phyloP scores from a whole-genome alignment of 1,140 invertebrate species.

The Camponotus floridanus region DNA sequence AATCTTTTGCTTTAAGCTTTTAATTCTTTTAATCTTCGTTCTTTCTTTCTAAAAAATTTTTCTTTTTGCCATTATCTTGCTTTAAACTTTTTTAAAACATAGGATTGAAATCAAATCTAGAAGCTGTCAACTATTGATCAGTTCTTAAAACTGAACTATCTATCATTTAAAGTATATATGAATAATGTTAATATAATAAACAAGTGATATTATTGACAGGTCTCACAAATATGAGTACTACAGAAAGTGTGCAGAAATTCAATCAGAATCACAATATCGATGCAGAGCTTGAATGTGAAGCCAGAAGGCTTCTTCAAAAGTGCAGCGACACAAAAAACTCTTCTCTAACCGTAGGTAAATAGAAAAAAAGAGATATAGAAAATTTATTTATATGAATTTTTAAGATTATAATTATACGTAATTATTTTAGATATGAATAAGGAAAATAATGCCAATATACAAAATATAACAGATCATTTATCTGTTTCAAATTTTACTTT shows the following conservation, averaged over 20 bases:
- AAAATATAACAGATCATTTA: constrained; percentile 44
- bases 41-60: no score
- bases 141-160: no score
- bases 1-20: no score
- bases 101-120: no score
- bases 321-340: constrained; percentile 66
- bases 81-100: no score
- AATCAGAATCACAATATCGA: constrained; percentile 60
- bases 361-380: constrained; percentile 35
- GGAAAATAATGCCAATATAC: constrained; percentile 69
- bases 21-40: no score
- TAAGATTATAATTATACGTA: neutral
- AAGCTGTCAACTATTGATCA: no score
- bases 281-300: constrained; percentile 74
- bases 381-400: neutral
- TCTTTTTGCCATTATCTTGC: no score
- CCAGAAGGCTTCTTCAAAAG: constrained; percentile 77
- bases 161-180: neutral
- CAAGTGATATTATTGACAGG: constrained; percentile 43
- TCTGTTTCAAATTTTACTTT: neutral
- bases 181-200: neutral
- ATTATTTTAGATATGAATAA: constrained; percentile 69
- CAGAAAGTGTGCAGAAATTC: constrained; percentile 51
- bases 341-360: constrained; percentile 20
- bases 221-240: constrained; percentile 51